Evolutionary conservation across 2,113 vertebrate species (phyloP).

Genomic region (Forbesichthys papilliferus): DNA sequence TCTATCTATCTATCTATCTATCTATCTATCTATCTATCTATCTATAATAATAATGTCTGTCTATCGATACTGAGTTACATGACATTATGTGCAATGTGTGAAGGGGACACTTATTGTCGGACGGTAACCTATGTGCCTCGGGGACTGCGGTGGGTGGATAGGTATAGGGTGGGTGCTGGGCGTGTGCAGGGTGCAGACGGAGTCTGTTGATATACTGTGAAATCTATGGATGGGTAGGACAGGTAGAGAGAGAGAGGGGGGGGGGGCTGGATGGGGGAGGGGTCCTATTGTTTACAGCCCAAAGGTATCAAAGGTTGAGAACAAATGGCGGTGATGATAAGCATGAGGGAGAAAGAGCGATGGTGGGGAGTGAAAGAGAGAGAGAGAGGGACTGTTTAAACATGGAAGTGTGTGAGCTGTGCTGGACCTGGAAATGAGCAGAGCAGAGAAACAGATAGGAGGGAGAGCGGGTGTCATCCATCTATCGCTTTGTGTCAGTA

Average conservation of each 20-base stretch:
- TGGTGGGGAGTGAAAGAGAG: neutral
- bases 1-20: neutral
- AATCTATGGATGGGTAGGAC: neutral
- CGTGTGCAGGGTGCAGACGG: neutral
- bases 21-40: neutral
- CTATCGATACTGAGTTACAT: neutral
- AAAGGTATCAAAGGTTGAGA: neutral
- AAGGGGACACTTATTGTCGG: neutral
- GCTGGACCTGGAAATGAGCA: neutral
- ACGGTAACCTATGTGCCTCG: neutral
- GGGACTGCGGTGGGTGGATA: neutral
- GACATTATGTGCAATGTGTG: neutral
- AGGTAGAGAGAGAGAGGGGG: neutral
- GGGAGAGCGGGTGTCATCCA: slow-evolving; percentile 5
- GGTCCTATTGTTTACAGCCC: neutral
- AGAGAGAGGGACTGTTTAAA: too few species aligned
- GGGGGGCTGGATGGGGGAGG: neutral
- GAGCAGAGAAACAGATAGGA: neutral
- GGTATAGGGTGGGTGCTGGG: too few species aligned
- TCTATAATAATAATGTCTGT: neutral
- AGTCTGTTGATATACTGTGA: neutral
- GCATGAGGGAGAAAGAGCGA: neutral
- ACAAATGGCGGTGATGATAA: neutral
- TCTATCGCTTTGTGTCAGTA: slow-evolving; percentile 22
- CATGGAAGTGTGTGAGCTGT: neutral